Conservation (phyloP, 1,140 invertebrate species). For the Apolygus lucorum region DNA sequence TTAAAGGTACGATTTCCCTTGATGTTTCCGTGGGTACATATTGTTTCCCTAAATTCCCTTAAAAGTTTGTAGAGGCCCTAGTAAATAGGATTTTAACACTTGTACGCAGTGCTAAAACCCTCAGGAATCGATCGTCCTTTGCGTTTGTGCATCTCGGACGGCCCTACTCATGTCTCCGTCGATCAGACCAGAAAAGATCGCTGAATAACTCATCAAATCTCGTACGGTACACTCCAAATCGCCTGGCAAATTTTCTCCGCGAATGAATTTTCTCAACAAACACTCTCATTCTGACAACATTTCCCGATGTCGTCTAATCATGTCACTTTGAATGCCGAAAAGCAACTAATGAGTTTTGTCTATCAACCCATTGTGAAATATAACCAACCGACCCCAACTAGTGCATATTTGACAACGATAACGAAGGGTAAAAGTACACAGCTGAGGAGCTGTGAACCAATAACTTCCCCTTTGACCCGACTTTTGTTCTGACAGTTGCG, state of each 20-base stretch:
- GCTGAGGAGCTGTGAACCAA: neutral
- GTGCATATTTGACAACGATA: neutral
- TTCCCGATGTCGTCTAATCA: neutral
- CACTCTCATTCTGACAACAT: neutral
- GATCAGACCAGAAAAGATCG: neutral
- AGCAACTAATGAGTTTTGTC: neutral
- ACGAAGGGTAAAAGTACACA: neutral
- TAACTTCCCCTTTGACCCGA: too few relatives aligned
- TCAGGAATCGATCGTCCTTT: constrained; percentile 6
- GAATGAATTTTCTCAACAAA: neutral
- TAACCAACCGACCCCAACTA: neutral
- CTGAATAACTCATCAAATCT: neutral
- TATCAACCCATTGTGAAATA: neutral
- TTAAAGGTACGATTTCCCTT: too few relatives aligned
- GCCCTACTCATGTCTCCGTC: neutral
- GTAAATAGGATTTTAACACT: too few relatives aligned
- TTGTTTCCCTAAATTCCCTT: too few relatives aligned
- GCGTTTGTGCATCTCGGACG: constrained; percentile 1
- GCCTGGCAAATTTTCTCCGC: constrained; percentile 2
- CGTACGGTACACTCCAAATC: constrained; percentile 3
- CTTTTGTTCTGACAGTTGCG: too few relatives aligned
- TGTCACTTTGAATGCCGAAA: neutral
- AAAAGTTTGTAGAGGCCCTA: too few relatives aligned
- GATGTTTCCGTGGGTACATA: too few relatives aligned
- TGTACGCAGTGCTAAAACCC: neutral